These are phyloP conservation scores for Crenichthys baileyi DNA, from an alignment of 2,797 vertebrate genomes.

Conservation along the genomic window DNA sequence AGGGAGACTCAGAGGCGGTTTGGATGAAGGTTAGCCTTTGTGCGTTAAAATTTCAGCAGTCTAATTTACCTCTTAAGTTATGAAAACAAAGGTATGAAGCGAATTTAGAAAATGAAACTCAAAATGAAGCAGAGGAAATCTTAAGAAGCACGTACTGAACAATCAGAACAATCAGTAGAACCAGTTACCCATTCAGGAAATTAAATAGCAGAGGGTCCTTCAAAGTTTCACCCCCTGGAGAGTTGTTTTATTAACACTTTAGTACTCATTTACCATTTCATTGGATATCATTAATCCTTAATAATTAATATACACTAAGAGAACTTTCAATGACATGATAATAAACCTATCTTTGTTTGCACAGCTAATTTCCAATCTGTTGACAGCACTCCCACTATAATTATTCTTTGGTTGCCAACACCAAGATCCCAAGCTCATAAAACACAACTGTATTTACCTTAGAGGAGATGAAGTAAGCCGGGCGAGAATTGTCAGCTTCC, in stretches of 20 bases:
- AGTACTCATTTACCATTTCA: not conserved
- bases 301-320: constrained; percentile 35
- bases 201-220: not conserved
- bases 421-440: constrained; percentile 23
- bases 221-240: not conserved
- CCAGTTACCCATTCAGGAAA: constrained; percentile 6
- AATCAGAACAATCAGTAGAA: constrained; percentile 13
- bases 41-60: constrained; percentile 31
- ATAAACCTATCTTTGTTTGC: constrained; percentile 17
- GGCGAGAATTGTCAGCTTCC: constrained; percentile 40
- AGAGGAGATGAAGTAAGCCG: constrained; percentile 31
- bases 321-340: constrained; percentile 15
- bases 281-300: constrained; percentile 19
- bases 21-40: constrained; percentile 25
- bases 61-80: constrained; percentile 36
- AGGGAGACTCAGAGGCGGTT: constrained; percentile 1
- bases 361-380: constrained; percentile 8
- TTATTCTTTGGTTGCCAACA: constrained; percentile 20
- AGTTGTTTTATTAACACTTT: not conserved
- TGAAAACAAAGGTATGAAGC: not conserved
- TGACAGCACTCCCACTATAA: constrained; percentile 18
- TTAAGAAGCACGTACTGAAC: constrained; percentile 7
- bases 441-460: constrained; percentile 51
- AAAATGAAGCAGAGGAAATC: not conserved
- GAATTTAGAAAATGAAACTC: not conserved